Conservation (phyloP, 2,888 invertebrate species). For the Mythimna impura region DNA sequence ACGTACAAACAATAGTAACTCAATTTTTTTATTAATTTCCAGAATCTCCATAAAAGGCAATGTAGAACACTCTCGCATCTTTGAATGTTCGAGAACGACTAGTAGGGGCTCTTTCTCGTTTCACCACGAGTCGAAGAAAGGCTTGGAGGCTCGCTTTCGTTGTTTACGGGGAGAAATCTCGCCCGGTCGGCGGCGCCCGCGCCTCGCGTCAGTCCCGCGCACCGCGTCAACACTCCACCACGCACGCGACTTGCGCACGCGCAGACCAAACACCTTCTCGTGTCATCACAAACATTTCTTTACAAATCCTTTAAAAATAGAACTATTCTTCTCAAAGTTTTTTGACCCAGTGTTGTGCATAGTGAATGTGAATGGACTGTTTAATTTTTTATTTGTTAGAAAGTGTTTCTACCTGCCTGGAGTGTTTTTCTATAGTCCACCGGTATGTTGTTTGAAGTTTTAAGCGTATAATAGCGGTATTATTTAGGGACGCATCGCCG, state of each 20-base stretch:
- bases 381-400: constrained; percentile 71
- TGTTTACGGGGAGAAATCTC: constrained; percentile 90
- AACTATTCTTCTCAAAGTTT: constrained; percentile 32
- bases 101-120: constrained; percentile 79
- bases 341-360: constrained; percentile 61
- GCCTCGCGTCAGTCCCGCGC: constrained; percentile 75
- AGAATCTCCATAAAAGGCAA: constrained; percentile 4
- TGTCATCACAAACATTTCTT: constrained; percentile 52
- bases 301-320: constrained; percentile 18
- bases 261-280: constrained; percentile 60
- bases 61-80: constrained; percentile 34
- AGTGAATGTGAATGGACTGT: constrained; percentile 62
- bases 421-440: constrained; percentile 78
- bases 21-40: background rate
- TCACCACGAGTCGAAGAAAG: constrained; percentile 86
- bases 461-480: constrained; percentile 76
- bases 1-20: background rate
- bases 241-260: constrained; percentile 60
- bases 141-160: constrained; percentile 87
- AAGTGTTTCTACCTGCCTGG: constrained; percentile 77
- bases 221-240: constrained; percentile 71
- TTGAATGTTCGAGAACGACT: constrained; percentile 61
- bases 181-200: constrained; percentile 79
- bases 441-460: constrained; percentile 80
- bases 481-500: constrained; percentile 75